Evolutionary conservation across 2,113 vertebrate species (phyloP), one percentile per base, ranked within the genome.

Genomic region (Hyperopisus bebe): DNA sequence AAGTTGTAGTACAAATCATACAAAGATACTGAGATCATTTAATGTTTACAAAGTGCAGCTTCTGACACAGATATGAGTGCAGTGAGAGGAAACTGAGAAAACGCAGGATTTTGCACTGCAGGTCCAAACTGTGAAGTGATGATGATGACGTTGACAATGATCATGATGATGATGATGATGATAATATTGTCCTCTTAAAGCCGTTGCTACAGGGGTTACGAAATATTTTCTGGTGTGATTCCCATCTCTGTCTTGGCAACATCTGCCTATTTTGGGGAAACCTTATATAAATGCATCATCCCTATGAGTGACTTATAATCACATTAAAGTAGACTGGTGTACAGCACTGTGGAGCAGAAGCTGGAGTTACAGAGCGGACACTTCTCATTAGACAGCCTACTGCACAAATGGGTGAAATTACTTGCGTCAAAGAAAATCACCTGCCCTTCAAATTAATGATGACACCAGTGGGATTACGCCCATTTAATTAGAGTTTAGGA

Each of bases 381-480:
- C 35, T 80, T 80, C 74, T 77, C 13, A 39, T 80, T 7, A 17
- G 9, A 77, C 31, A 80, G 35, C 13, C 35, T 19, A 35, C 74
- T 80, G 13, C n/a, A 80, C 74, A 35, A 39, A 80, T 19, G 74
- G 35, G 15, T 42, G 31, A 39, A 80, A 42, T 80, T 13, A 80
- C 74, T 80, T 39, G 74, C 74, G 15, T 80, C 74, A 80, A 80
- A 80, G 74, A 80, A 80, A 80, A 80, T 80, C 74, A 35, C 74
- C 74, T 42, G 35, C 31, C 35, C 74, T 17, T 42, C 35, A 80
- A 42, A 80, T 35, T 80, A 39, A 80, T 80, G 74, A 39, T 80
- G 74, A 80, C 35, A 80, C 31, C 74, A 80, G 74, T 80, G 74
- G 13, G 74, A 80, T 39, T 80, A 80, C 35, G 17, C 74, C 31